phyloP scores from a whole-genome alignment of 2,113 vertebrate genomes.

The Nettapus auritus region DNA sequence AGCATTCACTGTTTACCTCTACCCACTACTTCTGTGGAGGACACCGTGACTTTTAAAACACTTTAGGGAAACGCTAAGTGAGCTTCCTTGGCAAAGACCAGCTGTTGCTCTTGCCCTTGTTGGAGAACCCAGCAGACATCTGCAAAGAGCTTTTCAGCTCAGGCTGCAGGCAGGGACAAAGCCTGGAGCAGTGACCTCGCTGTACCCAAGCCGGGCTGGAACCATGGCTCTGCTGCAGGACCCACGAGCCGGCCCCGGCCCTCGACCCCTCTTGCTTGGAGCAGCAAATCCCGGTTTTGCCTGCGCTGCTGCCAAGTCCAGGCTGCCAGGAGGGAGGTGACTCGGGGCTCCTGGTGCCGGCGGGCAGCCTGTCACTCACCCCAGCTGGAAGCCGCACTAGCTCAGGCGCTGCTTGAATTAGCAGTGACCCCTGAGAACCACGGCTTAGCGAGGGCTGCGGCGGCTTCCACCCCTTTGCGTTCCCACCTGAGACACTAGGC shows the following conservation, averaged over 20 bases:
- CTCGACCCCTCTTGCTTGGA: not conserved
- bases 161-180: not conserved
- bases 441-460: not conserved
- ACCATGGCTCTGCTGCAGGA: not conserved
- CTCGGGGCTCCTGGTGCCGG: not conserved
- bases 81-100: not conserved
- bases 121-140: not conserved
- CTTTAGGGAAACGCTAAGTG: not conserved
- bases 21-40: not conserved
- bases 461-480: not conserved
- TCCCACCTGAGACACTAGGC: not conserved
- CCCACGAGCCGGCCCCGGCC: not conserved
- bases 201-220: not conserved
- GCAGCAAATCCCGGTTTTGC: not conserved
- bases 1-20: not conserved
- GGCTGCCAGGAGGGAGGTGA: not conserved
- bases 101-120: not conserved
- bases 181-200: not conserved
- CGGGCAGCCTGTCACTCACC: not conserved
- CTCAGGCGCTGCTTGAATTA: not conserved
- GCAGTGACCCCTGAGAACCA: not conserved
- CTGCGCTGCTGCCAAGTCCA: not conserved
- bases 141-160: constrained; percentile 4
- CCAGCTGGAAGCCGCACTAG: constrained; percentile 2
- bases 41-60: not conserved